Evolutionary conservation across 2,888 invertebrate genomes (phyloP).

Genomic region (Cosmopolites sordidus): DNA sequence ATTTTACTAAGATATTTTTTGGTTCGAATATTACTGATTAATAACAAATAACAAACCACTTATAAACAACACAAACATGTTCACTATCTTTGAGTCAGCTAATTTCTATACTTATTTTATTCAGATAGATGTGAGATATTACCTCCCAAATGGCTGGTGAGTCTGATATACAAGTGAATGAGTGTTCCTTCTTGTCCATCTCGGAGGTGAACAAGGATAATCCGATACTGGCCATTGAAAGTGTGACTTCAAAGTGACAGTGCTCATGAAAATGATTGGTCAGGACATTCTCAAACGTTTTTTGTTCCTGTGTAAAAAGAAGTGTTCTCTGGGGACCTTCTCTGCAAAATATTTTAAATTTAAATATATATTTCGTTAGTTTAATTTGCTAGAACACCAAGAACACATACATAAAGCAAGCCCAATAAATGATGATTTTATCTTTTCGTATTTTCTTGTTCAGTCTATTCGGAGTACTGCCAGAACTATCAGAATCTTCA

Average conservation of each 20-base stretch:
- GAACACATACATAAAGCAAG: slow-evolving; percentile 55
- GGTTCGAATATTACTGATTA: no score
- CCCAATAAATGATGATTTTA: slow-evolving; percentile 75
- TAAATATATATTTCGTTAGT: no score
- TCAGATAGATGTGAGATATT: no score
- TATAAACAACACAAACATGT: no score
- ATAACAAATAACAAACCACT: no score
- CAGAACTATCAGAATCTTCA: slow-evolving; percentile 52
- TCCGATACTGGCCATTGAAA: slow-evolving; percentile 65
- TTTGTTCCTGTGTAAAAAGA: slow-evolving; percentile 71
- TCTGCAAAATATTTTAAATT: slow-evolving; percentile 29
- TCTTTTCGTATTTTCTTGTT: slow-evolving; percentile 66
- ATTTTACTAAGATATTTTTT: no score
- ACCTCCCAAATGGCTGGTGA: slow-evolving; percentile 78
- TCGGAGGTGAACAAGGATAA: slow-evolving; percentile 54
- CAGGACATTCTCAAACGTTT: slow-evolving; percentile 59
- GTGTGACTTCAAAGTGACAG: slow-evolving; percentile 63
- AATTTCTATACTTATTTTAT: no score
- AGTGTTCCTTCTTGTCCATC: slow-evolving; percentile 57
- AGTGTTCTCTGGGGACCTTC: slow-evolving; percentile 71
- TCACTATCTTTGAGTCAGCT: no score
- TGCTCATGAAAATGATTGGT: slow-evolving; percentile 62
- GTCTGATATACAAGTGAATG: slow-evolving; percentile 63
- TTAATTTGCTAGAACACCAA: no score
- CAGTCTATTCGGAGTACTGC: slow-evolving; percentile 43